These are phyloP conservation scores for Otolemur garnettii DNA, from an alignment of 2,113 vertebrate species.

Conservation along the genomic window DNA sequence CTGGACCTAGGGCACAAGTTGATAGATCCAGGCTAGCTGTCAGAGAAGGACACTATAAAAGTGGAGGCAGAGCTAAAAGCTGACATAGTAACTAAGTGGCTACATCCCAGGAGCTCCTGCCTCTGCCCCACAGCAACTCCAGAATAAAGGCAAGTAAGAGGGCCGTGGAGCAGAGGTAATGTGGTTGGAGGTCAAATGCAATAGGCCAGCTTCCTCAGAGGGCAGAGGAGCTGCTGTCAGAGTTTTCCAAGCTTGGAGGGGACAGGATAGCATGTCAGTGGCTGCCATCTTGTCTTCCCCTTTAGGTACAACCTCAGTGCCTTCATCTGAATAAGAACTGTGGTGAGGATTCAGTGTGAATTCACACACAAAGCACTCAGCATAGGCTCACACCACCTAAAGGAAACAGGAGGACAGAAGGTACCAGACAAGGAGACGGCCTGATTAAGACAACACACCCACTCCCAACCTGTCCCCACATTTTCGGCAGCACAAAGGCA, in stretches of 20 bases:
- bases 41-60: not conserved
- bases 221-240: not conserved
- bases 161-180: not conserved
- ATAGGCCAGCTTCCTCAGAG: fast-evolving
- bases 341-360: not conserved
- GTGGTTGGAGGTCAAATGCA: not conserved
- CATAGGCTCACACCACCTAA: not conserved
- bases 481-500: not conserved
- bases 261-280: not conserved
- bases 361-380: not conserved
- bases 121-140: fast-evolving
- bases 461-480: not conserved
- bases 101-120: not conserved
- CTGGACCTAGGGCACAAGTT: not conserved
- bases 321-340: not conserved
- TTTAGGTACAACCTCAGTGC: not conserved
- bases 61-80: not conserved
- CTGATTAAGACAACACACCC: not conserved
- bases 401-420: not conserved
- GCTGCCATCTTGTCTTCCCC: not conserved
- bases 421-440: not conserved
- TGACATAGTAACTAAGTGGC: not conserved
- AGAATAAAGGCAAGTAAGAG: not conserved
- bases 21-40: fast-evolving
- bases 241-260: too few relatives aligned